These are phyloP conservation scores for Eurystomus glaucurus DNA, from an alignment of 2,797 vertebrate genomes.

Conservation along the genomic window DNA sequence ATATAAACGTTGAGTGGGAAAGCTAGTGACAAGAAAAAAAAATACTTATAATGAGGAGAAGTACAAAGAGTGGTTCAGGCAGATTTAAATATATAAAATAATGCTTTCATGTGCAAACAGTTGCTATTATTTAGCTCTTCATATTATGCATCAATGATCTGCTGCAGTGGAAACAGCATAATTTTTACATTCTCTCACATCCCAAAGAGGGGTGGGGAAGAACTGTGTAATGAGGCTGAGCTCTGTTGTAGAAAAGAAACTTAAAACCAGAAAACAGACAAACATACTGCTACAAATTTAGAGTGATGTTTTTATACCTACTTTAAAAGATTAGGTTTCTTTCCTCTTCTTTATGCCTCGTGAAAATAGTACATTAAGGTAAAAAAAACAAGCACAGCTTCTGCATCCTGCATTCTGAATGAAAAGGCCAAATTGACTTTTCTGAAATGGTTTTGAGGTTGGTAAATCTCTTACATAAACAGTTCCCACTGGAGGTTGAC, in stretches of 20 bases:
- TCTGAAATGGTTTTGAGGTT: neutral
- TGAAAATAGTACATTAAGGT: neutral
- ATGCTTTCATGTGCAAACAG: neutral
- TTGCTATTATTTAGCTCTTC: neutral
- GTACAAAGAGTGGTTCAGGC: neutral
- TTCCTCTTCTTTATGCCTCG: neutral
- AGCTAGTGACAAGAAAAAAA: neutral
- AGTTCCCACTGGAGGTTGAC: neutral
- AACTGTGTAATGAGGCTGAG: constrained; percentile 16
- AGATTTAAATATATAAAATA: neutral
- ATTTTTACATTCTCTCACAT: constrained; percentile 16
- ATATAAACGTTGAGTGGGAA: neutral
- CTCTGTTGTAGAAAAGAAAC: neutral
- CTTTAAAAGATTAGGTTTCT: neutral
- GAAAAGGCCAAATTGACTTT: constrained; percentile 14
- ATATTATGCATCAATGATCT: neutral
- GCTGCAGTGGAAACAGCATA: neutral
- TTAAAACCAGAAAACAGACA: neutral
- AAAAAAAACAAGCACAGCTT: neutral
- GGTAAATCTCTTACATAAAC: constrained; percentile 13
- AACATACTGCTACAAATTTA: neutral
- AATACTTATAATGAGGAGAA: neutral
- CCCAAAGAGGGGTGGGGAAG: neutral
- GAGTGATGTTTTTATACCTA: neutral
- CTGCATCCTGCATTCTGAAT: neutral